phyloP scores from a whole-genome alignment of 2,113 vertebrate genomes.

The Motacilla tschutschensis region DNA sequence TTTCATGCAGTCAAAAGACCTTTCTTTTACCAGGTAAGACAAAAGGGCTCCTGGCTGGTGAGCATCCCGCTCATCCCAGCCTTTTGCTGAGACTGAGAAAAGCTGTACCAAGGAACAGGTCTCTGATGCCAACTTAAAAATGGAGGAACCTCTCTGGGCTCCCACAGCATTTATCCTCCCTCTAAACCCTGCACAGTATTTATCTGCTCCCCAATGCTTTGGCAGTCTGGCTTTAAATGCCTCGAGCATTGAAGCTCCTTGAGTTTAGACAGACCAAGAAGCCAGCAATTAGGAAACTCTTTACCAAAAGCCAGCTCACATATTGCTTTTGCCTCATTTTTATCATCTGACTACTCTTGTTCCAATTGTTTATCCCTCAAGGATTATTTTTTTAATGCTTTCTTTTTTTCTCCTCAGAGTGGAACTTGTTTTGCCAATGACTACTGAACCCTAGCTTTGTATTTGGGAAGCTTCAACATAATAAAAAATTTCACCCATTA shows the following conservation, averaged over 20 bases:
- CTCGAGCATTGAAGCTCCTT: not conserved
- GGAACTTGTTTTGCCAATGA: not conserved
- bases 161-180: not conserved
- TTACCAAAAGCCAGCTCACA: conserved; percentile 2
- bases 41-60: not conserved
- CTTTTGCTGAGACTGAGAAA: not conserved
- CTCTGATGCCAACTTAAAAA: not conserved
- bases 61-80: not conserved
- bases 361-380: conserved; percentile 25
- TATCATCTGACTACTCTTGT: not conserved
- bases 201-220: not conserved
- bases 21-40: not conserved
- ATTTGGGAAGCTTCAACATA: not conserved
- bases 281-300: not conserved
- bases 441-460: not conserved
- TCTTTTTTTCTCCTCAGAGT: not conserved
- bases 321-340: conserved; percentile 14
- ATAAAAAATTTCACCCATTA: not conserved
- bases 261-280: not conserved
- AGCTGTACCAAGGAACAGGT: not conserved
- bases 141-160: not conserved
- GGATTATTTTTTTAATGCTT: not conserved
- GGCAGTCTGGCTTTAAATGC: conserved; percentile 8
- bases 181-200: not conserved
- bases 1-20: not conserved